phyloP scores from a whole-genome alignment of 1,140 invertebrate genomes.

The Latrodectus geometricus region DNA sequence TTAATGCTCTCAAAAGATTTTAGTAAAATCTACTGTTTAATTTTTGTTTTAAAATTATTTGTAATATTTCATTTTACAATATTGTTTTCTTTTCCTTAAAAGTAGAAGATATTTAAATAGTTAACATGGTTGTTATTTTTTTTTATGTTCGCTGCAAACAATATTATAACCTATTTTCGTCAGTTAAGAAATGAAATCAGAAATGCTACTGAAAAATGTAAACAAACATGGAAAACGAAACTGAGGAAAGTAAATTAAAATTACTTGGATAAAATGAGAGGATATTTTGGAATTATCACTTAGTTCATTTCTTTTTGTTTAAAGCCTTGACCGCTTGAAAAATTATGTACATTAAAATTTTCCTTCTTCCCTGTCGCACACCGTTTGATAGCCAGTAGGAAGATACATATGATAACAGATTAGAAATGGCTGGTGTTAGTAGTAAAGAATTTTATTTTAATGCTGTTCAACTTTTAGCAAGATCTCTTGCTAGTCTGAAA shows the following conservation, averaged over 20 bases:
- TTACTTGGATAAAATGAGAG: not conserved
- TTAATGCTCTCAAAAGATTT: no score
- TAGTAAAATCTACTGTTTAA: no score
- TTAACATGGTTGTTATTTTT: no score
- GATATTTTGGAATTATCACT: not conserved
- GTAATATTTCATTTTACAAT: no score
- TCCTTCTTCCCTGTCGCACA: slow-evolving; percentile 43
- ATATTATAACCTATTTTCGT: no score
- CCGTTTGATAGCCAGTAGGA: not conserved
- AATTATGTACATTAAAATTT: slow-evolving; percentile 4
- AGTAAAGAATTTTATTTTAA: slow-evolving; percentile 80
- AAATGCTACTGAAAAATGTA: not conserved
- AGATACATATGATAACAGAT: not conserved
- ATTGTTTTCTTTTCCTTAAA: no score
- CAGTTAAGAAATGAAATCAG: no score
- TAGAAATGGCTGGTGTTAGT: slow-evolving; percentile 50
- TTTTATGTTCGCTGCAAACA: no score
- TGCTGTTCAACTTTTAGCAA: slow-evolving; percentile 87
- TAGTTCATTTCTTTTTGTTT: not conserved
- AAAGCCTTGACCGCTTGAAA: slow-evolving; percentile 25
- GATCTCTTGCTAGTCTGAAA: slow-evolving; percentile 85
- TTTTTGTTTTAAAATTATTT: no score
- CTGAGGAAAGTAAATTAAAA: not conserved
- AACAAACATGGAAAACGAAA: slow-evolving; percentile 6
- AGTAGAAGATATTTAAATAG: no score